These are phyloP conservation scores for Pollenia labialis DNA, from an alignment of 2,888 invertebrate genomes.

Conservation along the genomic window DNA sequence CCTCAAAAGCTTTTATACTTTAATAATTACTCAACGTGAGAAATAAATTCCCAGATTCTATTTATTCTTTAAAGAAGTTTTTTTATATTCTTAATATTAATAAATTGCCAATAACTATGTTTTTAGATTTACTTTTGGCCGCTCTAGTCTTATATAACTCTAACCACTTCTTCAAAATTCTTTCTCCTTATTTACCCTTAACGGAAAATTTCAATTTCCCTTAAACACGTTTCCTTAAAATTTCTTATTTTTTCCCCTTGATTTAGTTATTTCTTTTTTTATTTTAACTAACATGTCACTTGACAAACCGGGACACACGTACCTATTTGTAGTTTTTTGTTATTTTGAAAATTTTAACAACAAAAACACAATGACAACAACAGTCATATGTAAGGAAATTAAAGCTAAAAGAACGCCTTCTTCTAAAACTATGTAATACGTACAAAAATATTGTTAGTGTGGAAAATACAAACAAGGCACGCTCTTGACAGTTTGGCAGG, in stretches of 20 bases:
- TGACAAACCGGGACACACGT: slow-evolving; percentile 73
- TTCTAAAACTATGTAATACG: background rate
- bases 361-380: slow-evolving; percentile 23
- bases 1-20: too few species aligned
- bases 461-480: slow-evolving; percentile 66
- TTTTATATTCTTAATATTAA: too few species aligned
- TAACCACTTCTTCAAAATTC: background rate
- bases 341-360: slow-evolving; percentile 30
- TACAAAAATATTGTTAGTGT: slow-evolving; percentile 20
- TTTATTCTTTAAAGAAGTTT: too few species aligned
- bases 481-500: slow-evolving; percentile 73
- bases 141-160: background rate
- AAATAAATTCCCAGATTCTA: too few species aligned
- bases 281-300: slow-evolving; percentile 71
- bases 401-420: slow-evolving; percentile 24
- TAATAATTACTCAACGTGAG: too few species aligned
- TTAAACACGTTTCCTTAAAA: slow-evolving; percentile 65
- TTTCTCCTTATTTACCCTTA: background rate
- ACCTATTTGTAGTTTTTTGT: slow-evolving; percentile 67
- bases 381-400: slow-evolving; percentile 3
- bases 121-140: background rate
- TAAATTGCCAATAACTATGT: background rate
- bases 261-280: slow-evolving; percentile 25
- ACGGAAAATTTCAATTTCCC: slow-evolving; percentile 64
- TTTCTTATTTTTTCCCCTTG: slow-evolving; percentile 23